Conservation (phyloP, 2,888 invertebrate species). For the Bimastos eiseni region DNA sequence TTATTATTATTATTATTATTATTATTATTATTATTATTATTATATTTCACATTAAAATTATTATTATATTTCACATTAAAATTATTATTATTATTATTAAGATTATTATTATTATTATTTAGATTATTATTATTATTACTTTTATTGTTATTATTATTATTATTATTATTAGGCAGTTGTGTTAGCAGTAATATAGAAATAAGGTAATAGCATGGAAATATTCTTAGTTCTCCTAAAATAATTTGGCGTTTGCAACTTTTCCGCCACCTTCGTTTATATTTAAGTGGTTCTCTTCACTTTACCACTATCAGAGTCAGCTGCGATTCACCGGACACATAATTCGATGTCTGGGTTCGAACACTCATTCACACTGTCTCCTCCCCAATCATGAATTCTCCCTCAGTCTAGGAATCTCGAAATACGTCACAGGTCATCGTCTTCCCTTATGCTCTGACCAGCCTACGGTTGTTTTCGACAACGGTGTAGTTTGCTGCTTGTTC, state of each 20-base stretch:
- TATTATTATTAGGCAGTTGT: conserved; percentile 9
- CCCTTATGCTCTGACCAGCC: neutral
- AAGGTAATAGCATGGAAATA: too few relatives aligned
- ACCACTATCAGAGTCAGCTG: neutral
- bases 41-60: too few relatives aligned
- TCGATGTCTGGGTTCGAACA: neutral
- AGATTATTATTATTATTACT: too few relatives aligned
- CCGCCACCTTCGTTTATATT: too few relatives aligned
- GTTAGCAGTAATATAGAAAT: too few relatives aligned
- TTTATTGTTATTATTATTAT: neutral
- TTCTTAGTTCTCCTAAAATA: too few relatives aligned
- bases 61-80: neutral
- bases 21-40: too few relatives aligned
- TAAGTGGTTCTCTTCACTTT: neutral
- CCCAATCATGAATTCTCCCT: neutral
- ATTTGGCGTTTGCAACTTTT: too few relatives aligned
- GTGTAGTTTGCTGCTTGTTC: neutral
- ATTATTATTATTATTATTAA: neutral
- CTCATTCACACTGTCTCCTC: neutral
- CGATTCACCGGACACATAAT: neutral
- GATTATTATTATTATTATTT: neutral
- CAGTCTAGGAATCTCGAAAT: neutral
- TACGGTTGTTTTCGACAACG: neutral
- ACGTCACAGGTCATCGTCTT: neutral
- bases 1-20: too few relatives aligned